These are phyloP conservation scores for Yponomeuta cagnagella DNA, from an alignment of 2,888 invertebrate species.

Conservation along the genomic window DNA sequence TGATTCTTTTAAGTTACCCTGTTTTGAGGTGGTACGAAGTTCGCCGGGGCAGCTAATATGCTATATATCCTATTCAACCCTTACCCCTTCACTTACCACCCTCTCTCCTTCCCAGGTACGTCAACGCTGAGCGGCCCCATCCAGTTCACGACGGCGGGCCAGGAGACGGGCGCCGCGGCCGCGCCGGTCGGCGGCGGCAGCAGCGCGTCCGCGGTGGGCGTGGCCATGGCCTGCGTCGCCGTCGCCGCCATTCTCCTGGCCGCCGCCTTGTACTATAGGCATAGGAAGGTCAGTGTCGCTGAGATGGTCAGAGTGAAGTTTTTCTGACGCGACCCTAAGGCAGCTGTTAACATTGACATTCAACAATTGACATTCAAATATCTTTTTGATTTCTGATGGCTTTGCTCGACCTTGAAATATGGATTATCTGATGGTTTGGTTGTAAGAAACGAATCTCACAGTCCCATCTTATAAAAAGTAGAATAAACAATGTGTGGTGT, in stretches of 20 bases:
- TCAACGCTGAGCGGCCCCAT: constrained; percentile 84
- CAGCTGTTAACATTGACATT: too few relatives aligned
- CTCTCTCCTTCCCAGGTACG: constrained; percentile 68
- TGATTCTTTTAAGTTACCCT: too few relatives aligned
- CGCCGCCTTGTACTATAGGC: constrained; percentile 78
- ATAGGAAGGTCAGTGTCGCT: constrained; percentile 64
- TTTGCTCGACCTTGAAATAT: neutral
- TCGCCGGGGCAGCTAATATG: too few relatives aligned
- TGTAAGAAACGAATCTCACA: too few relatives aligned
- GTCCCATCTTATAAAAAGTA: too few relatives aligned
- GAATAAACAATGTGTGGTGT: too few relatives aligned
- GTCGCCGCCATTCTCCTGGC: constrained; percentile 78
- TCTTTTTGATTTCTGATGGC: neutral
- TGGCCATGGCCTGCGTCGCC: constrained; percentile 77
- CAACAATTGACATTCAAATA: too few relatives aligned
- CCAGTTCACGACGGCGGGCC: constrained; percentile 84
- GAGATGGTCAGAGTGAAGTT: neutral
- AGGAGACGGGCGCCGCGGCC: constrained; percentile 82
- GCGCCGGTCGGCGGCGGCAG: constrained; percentile 71
- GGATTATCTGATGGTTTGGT: too few relatives aligned
- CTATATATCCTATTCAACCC: too few relatives aligned
- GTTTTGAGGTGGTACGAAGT: too few relatives aligned
- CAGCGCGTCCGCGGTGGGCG: constrained; percentile 78
- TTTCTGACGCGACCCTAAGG: too few relatives aligned
- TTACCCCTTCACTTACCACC: neutral